Conservation (phyloP, 2,113 vertebrate genomes). For the Notarius lentiginosus region DNA sequence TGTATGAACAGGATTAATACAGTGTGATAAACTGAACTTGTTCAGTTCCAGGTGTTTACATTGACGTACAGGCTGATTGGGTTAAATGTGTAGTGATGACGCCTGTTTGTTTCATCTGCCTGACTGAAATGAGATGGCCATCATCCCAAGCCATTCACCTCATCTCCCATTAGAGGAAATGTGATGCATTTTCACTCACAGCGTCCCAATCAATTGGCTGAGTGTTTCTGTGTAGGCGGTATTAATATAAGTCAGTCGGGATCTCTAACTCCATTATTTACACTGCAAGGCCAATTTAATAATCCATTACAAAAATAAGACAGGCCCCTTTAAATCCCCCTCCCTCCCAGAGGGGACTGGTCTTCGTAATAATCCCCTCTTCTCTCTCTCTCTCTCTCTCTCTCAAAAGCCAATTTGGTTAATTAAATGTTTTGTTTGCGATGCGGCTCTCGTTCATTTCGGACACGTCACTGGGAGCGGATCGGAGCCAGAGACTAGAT, state of each 20-base stretch:
- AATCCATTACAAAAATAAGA: slow-evolving; percentile 66
- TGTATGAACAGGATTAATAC: neutral
- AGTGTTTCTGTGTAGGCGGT: slow-evolving; percentile 56
- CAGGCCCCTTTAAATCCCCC: slow-evolving; percentile 80
- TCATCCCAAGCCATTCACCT: slow-evolving; percentile 56
- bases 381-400: slow-evolving; percentile 76
- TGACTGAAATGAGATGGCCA: slow-evolving; percentile 60
- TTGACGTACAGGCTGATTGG: neutral
- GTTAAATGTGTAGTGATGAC: slow-evolving; percentile 45
- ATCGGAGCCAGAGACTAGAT: slow-evolving; percentile 99
- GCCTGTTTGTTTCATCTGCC: slow-evolving; percentile 22
- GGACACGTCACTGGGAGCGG: slow-evolving; percentile 96
- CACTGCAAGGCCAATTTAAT: slow-evolving; percentile 62
- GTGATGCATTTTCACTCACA: slow-evolving; percentile 55
- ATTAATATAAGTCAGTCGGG: slow-evolving; percentile 59
- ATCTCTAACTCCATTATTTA: slow-evolving; percentile 61
- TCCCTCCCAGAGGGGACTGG: slow-evolving; percentile 66
- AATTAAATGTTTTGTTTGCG: slow-evolving; percentile 99
- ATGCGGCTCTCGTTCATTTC: slow-evolving; percentile 99
- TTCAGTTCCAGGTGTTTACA: neutral
- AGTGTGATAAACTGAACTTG: neutral
- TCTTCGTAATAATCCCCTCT: slow-evolving; percentile 78
- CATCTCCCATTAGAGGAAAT: slow-evolving; percentile 62
- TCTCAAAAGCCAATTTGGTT: slow-evolving; percentile 99
- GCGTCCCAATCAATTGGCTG: slow-evolving; percentile 61